Conservation (phyloP, 2,888 invertebrate genomes). For the Clivina fossor region DNA sequence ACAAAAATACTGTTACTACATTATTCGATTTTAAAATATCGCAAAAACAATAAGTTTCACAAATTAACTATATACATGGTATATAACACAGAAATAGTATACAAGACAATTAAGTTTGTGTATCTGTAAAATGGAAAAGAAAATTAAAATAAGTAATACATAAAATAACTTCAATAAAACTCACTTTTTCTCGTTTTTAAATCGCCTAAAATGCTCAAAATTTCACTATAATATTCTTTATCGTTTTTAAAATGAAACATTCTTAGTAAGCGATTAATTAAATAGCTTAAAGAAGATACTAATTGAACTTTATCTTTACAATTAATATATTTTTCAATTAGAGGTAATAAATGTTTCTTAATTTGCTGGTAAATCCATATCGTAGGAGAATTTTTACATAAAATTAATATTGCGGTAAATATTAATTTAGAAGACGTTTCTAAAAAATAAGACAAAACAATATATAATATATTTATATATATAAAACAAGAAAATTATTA, state of each 20-base stretch:
- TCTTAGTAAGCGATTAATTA: conserved; percentile 17
- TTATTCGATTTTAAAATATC: too few relatives aligned
- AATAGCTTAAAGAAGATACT: conserved; percentile 1
- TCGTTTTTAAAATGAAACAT: conserved; percentile 6
- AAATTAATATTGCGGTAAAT: conserved; percentile 48
- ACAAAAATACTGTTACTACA: too few relatives aligned
- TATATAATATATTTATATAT: conserved; percentile 12
- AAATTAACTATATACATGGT: neutral
- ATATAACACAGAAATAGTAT: neutral
- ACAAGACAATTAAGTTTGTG: neutral
- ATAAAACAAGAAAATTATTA: conserved; percentile 19
- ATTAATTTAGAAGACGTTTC: conserved; percentile 41
- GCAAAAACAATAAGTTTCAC: neutral
- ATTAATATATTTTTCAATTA: conserved; percentile 37
- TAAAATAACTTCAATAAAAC: too few relatives aligned
- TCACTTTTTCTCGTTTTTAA: neutral
- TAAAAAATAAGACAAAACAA: conserved; percentile 35
- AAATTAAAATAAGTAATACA: too few relatives aligned
- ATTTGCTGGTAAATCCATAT: conserved; percentile 52
- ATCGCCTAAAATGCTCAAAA: neutral
- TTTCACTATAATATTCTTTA: conserved; percentile 8
- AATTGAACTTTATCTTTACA: conserved; percentile 1
- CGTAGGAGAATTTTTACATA: conserved; percentile 51
- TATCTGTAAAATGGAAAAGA: too few relatives aligned
- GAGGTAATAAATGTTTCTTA: conserved; percentile 44